Percentiles rank a stretch among this genome's conserved stretches.
phyloP scores from a whole-genome alignment of 1,140 invertebrate genomes.

The Cyphomyrmex costatus region DNA sequence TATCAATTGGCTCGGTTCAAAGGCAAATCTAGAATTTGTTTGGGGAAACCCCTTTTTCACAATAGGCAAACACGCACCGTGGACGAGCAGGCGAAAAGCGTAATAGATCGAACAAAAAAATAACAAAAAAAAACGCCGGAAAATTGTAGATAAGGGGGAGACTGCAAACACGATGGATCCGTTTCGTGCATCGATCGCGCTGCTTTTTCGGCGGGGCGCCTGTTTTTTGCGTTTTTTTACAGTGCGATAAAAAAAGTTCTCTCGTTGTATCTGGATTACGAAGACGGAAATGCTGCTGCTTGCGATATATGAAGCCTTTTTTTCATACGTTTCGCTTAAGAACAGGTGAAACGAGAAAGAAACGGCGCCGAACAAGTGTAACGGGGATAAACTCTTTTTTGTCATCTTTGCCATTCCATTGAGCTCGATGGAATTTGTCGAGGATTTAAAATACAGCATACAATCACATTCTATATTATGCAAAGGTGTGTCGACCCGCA shows the following conservation, averaged over 20 bases:
- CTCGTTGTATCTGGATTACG: constrained; percentile 61
- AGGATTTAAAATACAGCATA: not conserved
- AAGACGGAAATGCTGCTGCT: constrained; percentile 53
- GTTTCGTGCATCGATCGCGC: constrained; percentile 62
- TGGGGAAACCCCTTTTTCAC: constrained; percentile 42
- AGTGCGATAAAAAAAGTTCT: constrained; percentile 33
- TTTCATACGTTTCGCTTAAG: constrained; percentile 44
- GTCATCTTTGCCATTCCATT: not conserved
- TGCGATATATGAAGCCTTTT: constrained; percentile 49
- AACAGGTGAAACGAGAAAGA: constrained; percentile 55
- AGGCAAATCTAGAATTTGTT: constrained; percentile 30
- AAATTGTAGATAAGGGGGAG: constrained; percentile 64
- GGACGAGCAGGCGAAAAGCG: constrained; percentile 12
- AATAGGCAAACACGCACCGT: constrained; percentile 30
- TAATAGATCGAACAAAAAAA: constrained; percentile 32
- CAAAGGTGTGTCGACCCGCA: not conserved
- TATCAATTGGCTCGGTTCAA: constrained; percentile 7
- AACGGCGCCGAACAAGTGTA: constrained; percentile 37
- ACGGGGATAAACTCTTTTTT: constrained; percentile 7
- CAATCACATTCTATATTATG: not conserved
- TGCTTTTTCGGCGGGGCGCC: constrained; percentile 37
- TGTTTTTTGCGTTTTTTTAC: constrained; percentile 54
- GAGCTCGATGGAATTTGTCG: not conserved
- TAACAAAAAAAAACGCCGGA: constrained; percentile 48
- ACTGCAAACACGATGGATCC: constrained; percentile 57